Evolutionary conservation across 2,888 invertebrate species (phyloP).

Genomic region (Rotaria magnacalcarata): DNA sequence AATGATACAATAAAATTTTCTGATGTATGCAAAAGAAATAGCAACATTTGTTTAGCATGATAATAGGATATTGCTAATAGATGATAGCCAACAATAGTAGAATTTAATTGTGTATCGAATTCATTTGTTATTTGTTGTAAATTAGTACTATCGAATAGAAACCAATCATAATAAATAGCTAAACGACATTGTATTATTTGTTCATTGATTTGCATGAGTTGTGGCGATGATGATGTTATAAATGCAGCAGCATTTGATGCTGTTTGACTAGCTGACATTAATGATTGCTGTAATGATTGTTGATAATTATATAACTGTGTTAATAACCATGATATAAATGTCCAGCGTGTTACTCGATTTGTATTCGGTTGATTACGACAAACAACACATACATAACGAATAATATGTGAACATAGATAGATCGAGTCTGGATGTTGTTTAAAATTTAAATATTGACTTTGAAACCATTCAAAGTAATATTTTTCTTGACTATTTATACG

Average conservation of each 20-base stretch:
- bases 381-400: constrained; percentile 22
- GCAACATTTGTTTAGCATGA: neutral
- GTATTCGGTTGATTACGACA: neutral
- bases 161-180: constrained; percentile 31
- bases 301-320: constrained; percentile 15
- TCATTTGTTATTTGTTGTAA: neutral
- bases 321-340: constrained; percentile 19
- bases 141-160: neutral
- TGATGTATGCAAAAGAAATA: neutral
- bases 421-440: constrained; percentile 7
- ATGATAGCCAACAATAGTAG: neutral
- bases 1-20: neutral
- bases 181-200: constrained; percentile 16
- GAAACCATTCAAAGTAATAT: constrained; percentile 33
- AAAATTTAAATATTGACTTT: constrained; percentile 24
- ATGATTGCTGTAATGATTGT: neutral
- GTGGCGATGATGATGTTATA: neutral
- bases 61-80: neutral
- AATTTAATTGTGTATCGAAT: neutral
- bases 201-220: constrained; percentile 5
- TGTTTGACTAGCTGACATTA: neutral
- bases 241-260: neutral
- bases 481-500: neutral
- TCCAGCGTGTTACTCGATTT: neutral
- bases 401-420: constrained; percentile 35